phyloP scores from a whole-genome alignment of 2,113 vertebrate genomes.

The Stictonetta naevosa region DNA sequence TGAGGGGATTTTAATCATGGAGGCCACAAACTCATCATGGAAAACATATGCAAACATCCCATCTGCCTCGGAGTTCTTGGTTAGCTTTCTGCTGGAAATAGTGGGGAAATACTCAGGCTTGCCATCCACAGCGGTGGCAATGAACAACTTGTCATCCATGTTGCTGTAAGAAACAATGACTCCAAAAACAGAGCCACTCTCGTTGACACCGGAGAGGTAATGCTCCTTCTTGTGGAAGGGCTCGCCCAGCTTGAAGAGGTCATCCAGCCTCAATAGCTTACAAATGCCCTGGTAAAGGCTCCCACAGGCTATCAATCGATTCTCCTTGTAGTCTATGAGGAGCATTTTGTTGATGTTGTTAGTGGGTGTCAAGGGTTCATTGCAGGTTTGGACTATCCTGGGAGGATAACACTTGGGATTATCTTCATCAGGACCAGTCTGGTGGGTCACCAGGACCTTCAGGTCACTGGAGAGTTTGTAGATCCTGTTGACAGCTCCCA shows the following conservation, averaged over 20 bases:
- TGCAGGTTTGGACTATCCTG: conserved; percentile 95
- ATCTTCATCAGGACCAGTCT: conserved; percentile 96
- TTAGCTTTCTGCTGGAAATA: conserved; percentile 95
- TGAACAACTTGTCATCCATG: conserved; percentile 94
- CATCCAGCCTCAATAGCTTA: conserved; percentile 94
- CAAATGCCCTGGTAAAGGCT: conserved; percentile 98
- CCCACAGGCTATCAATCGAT: conserved; percentile 93
- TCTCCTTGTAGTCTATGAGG: conserved; percentile 96
- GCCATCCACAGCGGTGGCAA: conserved; percentile 95
- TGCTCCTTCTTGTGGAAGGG: conserved; percentile 99
- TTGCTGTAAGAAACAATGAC: conserved; percentile 96
- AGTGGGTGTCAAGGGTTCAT: conserved; percentile 88
- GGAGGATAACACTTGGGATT: conserved; percentile 98
- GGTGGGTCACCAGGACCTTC: conserved; percentile 90
- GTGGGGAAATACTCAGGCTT: conserved; percentile 99
- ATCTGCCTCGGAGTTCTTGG: conserved; percentile 94
- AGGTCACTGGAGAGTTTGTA: conserved; percentile 93
- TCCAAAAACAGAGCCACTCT: conserved; percentile 95
- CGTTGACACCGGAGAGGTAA: conserved; percentile 96
- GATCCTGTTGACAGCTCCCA: conserved; percentile 96
- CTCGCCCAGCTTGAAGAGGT: conserved; percentile 98
- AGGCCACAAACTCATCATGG: conserved; percentile 97
- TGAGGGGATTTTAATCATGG: conserved; percentile 98
- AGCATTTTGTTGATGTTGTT: conserved; percentile 99
- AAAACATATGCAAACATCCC: conserved; percentile 99